Conservation (phyloP, 2,797 vertebrate species). For the Psittacula derbiana region DNA sequence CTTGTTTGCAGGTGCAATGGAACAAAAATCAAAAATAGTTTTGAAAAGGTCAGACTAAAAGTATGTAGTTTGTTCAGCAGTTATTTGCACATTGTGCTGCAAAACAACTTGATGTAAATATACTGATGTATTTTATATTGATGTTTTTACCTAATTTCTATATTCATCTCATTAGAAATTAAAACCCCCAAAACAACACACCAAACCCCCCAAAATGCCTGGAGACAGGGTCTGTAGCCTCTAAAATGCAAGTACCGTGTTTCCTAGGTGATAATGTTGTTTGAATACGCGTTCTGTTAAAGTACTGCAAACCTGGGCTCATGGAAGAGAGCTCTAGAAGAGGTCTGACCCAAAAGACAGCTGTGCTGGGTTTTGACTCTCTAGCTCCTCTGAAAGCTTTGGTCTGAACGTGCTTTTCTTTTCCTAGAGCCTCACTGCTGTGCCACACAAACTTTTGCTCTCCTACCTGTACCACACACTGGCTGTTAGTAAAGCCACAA, state of each 20-base stretch:
- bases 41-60: neutral
- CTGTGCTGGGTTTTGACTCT: neutral
- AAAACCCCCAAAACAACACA: neutral
- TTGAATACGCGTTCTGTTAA: neutral
- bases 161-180: neutral
- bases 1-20: neutral
- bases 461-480: rapidly evolving
- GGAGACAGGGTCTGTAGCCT: neutral
- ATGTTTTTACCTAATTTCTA: neutral
- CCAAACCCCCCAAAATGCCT: no score
- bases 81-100: neutral
- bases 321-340: neutral
- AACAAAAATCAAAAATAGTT: neutral
- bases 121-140: neutral
- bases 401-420: neutral
- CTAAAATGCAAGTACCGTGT: neutral
- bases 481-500: neutral
- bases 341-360: neutral
- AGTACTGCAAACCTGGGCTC: neutral
- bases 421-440: neutral
- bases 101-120: neutral
- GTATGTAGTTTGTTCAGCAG: neutral
- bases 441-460: neutral
- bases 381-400: neutral
- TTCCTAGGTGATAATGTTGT: neutral